Percentiles rank a stretch among this genome's conserved stretches.
phyloP scores from a whole-genome alignment of 2,113 vertebrate species.

The Marcusenius ussheri region DNA sequence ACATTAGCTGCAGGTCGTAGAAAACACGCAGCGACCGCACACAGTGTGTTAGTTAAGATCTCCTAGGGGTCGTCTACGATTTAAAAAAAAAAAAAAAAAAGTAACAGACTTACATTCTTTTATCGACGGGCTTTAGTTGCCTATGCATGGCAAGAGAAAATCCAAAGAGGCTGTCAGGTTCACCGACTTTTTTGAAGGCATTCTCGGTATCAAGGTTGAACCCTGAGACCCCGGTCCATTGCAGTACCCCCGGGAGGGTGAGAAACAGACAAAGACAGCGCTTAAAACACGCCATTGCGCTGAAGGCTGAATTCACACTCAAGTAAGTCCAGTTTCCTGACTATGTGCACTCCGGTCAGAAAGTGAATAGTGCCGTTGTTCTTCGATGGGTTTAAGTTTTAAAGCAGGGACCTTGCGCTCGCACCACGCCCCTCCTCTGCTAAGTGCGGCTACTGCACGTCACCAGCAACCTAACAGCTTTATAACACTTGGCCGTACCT shows the following conservation, averaged over 20 bases:
- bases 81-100: neutral
- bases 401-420: neutral
- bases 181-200: constrained; percentile 59
- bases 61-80: neutral
- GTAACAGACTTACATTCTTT: constrained; percentile 61
- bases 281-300: constrained; percentile 16
- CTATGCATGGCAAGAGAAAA: constrained; percentile 71
- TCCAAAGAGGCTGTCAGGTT: constrained; percentile 64
- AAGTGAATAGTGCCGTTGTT: constrained; percentile 17
- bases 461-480: neutral
- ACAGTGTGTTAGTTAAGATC: neutral
- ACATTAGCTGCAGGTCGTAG: neutral
- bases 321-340: neutral
- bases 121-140: constrained; percentile 60
- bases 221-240: constrained; percentile 46
- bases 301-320: neutral
- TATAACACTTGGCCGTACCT: neutral
- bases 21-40: neutral
- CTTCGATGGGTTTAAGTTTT: constrained; percentile 11
- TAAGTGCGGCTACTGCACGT: neutral
- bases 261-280: constrained; percentile 48
- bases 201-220: constrained; percentile 66
- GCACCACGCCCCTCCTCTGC: constrained; percentile 38
- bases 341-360: neutral
- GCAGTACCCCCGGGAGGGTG: constrained; percentile 25